Evolutionary conservation across 1,140 invertebrate genomes (phyloP), one percentile per base, ranked within the genome.

Genomic region (Drosophila cardini): DNA sequence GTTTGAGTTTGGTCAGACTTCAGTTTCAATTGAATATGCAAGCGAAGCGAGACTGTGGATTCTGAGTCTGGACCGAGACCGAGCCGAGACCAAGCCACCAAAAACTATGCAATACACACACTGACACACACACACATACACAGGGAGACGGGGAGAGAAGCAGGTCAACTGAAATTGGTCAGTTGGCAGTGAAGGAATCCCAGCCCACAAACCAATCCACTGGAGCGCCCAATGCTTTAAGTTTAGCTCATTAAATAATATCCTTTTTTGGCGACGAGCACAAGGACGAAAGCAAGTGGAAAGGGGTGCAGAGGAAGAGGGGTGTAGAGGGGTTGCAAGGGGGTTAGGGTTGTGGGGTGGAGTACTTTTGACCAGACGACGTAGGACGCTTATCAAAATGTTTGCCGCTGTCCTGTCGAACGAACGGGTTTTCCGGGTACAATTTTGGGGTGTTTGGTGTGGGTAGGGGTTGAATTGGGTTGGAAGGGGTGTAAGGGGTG

Each of bases 171-270:
- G 76, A 77, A 87, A 87, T 87, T 87, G 76, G 64, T 58, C 34
- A 56, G 72, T 53, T 21, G 53, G 42, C 26, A 15, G 46, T 26
- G 18, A 11, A 40, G 36, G 36, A 40, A 40, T 40, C 38, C 48
- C 48, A 48, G 16, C 40, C 62, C 62, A 40, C 38, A 57, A 55
- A 16, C 50, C 50, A 18, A 48, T 63, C 30, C 53, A 34, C 34
- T 62, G 64, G 45, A 42, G 63, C 48, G 77, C 57, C 74, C 78
- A 78, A 78, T 72, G 76, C 77, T 74, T 84, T 77, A 80, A 89
- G 84, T 89, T 86, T 89, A 89, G 84, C 84, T 89, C 84, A 89
- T 89, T 89, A 89, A 89, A 89, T 89, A 89, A 89, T 89, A 89
- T 89, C 84, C 84, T 80, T 80, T 86, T 89, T 75, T 76, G 79